phyloP scores from a whole-genome alignment of 1,140 invertebrate genomes.

The Achatina immaculata region DNA sequence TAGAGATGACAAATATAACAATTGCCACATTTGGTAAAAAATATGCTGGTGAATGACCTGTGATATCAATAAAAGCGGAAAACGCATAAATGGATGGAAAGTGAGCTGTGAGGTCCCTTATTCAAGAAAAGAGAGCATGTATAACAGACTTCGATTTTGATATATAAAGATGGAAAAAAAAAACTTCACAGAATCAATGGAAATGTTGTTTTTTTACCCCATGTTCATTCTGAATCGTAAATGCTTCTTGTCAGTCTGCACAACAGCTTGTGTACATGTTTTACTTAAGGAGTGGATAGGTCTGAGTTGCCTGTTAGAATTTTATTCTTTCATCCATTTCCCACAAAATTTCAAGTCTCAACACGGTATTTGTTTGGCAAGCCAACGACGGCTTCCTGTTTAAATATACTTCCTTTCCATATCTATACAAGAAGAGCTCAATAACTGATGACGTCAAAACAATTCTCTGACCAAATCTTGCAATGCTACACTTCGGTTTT shows the following conservation, averaged over 20 bases:
- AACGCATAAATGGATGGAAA: too few relatives aligned
- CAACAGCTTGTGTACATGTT: neutral
- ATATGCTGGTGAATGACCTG: too few relatives aligned
- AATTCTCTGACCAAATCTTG: too few relatives aligned
- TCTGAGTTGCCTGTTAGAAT: neutral
- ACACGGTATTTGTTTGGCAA: conserved; percentile 28
- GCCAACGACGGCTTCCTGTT: conserved; percentile 18
- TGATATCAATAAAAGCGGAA: too few relatives aligned
- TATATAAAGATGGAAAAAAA: too few relatives aligned
- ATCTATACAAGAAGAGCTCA: neutral
- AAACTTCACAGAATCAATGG: too few relatives aligned
- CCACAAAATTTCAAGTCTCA: conserved; percentile 6
- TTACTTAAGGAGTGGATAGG: neutral
- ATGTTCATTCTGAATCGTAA: neutral
- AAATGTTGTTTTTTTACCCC: neutral
- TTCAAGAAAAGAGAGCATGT: too few relatives aligned
- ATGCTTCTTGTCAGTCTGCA: neutral
- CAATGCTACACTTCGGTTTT: too few relatives aligned
- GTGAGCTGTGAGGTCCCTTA: too few relatives aligned
- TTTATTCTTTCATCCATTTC: neutral
- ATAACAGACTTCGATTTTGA: too few relatives aligned
- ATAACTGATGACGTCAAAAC: neutral
- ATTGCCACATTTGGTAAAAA: too few relatives aligned
- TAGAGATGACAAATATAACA: too few relatives aligned
- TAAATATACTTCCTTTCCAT: neutral